phyloP scores from a whole-genome alignment of 2,113 vertebrate species.

The Rattus norvegicus region GRCr8 NC_086038.1:45948001-45948500 shows the following conservation, averaged over 20 bases:
- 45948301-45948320: no score
- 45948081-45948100: constrained; percentile 33
- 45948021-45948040: background rate
- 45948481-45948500: background rate
- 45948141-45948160: constrained; percentile 34
- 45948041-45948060: constrained; percentile 15
- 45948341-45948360: background rate
- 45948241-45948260: background rate
- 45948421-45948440: background rate
- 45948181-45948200: constrained; percentile 47
- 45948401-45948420: background rate
- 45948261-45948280: background rate
- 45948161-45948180: constrained; percentile 26
- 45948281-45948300: background rate
- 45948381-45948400: background rate
- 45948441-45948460: background rate
- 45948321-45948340: background rate
- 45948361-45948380: background rate
- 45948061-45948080: constrained; percentile 3
- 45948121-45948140: constrained; percentile 45
- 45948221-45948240: constrained; percentile 14
- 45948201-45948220: constrained; percentile 50
- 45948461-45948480: background rate
- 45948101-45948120: constrained; percentile 49
- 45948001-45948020: background rate